Base-by-base conservation (phyloP, 2,888 invertebrate species). In the Cheilosia pagana region DNA sequence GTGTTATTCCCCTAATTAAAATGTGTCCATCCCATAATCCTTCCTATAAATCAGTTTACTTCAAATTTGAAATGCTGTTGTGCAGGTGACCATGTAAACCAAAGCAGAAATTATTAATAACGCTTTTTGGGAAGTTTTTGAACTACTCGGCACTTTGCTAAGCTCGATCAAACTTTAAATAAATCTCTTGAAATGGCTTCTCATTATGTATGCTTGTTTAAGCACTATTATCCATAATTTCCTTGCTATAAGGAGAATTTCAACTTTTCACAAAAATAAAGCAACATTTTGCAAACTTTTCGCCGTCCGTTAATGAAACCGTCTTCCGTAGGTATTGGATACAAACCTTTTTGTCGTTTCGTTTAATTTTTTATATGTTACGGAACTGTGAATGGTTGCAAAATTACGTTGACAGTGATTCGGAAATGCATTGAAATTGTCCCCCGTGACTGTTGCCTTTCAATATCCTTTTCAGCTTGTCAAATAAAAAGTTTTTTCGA, bases 401-500 rank as follows among this genome's bases (percentile, higher is more conserved):
- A 72, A 72, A 57, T 78, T 55, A 74, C 68, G 7, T 72, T 78
- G 77, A 62, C 77, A 82, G 55, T 67, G 82, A 72, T 60, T 82
- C 55, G 71, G 62, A 82, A 78, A 62, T 48, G 72, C 43, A 63
- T 55, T 63, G 50, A 57, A 55, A 75, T 59, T 75, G 68, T 67
- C 53, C 55, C 23, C 19, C 41, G 50, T 25, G 21, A 31, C 35
- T 72, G 28, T 63, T 55, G 23, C 21, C 55, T 41, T 19, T 14
- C 25, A 39, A 48, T 59, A 74, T 68, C 68, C 68, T 57, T 28
- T 59, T 79, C 45, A 79, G 79, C 75, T 83, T 79, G 74, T 74
- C 72, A 83, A 83, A 82, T 62, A 19, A 41, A 79, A 81, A 83
- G 59, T 79, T 83, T 60, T 65, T 79, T 48, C 83, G 63, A 63